These are phyloP conservation scores for Ditylenchus weischeri DNA, from an alignment of 2,888 invertebrate genomes.

Conservation along the genomic window DNA sequence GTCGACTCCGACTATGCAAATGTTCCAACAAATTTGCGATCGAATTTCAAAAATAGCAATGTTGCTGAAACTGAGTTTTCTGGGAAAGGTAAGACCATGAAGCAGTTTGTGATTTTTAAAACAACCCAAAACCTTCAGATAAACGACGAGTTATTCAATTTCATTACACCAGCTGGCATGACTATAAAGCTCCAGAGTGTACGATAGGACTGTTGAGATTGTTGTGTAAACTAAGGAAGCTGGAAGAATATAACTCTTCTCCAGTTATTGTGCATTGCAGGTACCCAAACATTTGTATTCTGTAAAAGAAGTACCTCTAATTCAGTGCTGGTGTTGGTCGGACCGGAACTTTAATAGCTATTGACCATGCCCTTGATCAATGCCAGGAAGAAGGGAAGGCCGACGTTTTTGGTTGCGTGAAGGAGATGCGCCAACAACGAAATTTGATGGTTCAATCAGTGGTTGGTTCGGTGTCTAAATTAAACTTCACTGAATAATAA, in stretches of 20 bases:
- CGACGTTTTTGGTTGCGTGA: constrained; percentile 84
- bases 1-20: constrained; percentile 50
- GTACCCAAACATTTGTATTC: constrained; percentile 62
- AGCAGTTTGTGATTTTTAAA: too few species aligned
- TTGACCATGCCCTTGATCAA: constrained; percentile 84
- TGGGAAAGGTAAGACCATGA: too few species aligned
- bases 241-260: constrained; percentile 59
- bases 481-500: neutral
- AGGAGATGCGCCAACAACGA: constrained; percentile 80
- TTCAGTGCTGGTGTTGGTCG: constrained; percentile 84
- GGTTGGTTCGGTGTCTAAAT: constrained; percentile 62
- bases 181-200: constrained; percentile 90
- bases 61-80: neutral
- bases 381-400: constrained; percentile 75
- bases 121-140: constrained; percentile 35
- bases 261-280: constrained; percentile 74
- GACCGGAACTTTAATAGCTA: constrained; percentile 86
- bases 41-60: constrained; percentile 29
- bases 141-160: constrained; percentile 76
- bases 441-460: constrained; percentile 89
- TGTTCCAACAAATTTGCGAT: constrained; percentile 32
- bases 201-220: constrained; percentile 74
- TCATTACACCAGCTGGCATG: constrained; percentile 92
- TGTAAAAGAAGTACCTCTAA: too few species aligned
- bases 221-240: constrained; percentile 59